phyloP scores from a whole-genome alignment of 2,113 vertebrate species.

The Tympanuchus pallidicinctus region DNA sequence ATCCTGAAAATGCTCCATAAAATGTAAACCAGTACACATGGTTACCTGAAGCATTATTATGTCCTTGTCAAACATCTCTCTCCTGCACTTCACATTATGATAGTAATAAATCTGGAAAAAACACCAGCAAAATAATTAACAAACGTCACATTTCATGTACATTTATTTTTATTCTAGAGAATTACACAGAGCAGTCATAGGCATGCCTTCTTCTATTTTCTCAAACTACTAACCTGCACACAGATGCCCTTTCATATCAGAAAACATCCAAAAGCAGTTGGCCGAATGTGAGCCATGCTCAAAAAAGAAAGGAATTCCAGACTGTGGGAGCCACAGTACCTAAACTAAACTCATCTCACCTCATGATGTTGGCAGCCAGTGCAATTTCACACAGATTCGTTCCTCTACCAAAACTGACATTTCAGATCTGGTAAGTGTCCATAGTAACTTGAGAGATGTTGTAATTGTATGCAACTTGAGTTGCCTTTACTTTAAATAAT shows the following conservation, averaged over 20 bases:
- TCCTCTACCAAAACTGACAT: background rate
- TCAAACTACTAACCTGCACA: background rate
- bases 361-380: background rate
- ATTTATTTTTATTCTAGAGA: background rate
- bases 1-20: background rate
- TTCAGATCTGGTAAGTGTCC: background rate
- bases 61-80: slow-evolving; percentile 99
- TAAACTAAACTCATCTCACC: background rate
- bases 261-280: background rate
- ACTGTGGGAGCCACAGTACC: background rate
- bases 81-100: slow-evolving; percentile 96
- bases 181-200: background rate
- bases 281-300: background rate
- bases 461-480: background rate
- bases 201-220: background rate
- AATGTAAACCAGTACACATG: background rate
- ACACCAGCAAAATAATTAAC: background rate
- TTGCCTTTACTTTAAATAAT: background rate
- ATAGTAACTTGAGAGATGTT: background rate
- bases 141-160: background rate
- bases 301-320: background rate
- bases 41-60: slow-evolving; percentile 93
- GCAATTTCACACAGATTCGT: background rate
- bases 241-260: background rate
- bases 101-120: slow-evolving; percentile 95